phyloP scores from a whole-genome alignment of 2,113 vertebrate genomes.

The Terrapene triunguis region DNA sequence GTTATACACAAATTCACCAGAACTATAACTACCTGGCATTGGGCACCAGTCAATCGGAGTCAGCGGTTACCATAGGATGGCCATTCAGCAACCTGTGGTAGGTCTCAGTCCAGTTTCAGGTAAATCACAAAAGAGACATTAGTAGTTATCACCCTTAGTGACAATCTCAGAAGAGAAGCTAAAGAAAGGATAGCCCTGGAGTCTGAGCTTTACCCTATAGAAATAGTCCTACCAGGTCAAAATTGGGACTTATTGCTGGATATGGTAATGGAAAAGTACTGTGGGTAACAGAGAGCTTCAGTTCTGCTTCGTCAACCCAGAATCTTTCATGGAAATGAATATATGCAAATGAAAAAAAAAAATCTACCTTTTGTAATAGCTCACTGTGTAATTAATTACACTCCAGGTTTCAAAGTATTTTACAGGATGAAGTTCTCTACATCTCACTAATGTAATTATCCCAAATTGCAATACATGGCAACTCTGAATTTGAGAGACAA shows the following conservation, averaged over 20 bases:
- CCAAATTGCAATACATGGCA: conserved; percentile 19
- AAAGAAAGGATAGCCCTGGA: background rate
- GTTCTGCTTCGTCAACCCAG: conserved; percentile 47
- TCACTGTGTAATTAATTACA: conserved; percentile 62
- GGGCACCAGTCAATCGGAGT: background rate
- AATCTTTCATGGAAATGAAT: conserved; percentile 66
- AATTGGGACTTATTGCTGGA: conserved; percentile 1
- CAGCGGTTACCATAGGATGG: conserved; percentile 4
- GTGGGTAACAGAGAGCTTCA: background rate
- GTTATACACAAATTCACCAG: background rate
- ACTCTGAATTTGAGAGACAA: conserved; percentile 11
- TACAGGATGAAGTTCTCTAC: conserved; percentile 35
- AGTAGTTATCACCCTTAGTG: background rate
- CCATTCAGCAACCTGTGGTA: fast-evolving
- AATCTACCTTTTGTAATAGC: conserved; percentile 56
- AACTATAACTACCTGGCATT: background rate
- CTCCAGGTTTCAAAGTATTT: conserved; percentile 60
- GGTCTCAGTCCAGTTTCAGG: conserved; percentile 18
- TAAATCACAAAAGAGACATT: background rate
- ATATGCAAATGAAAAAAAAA: conserved; percentile 27
- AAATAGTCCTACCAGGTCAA: background rate
- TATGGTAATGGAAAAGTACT: background rate
- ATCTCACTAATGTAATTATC: conserved; percentile 27
- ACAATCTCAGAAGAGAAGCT: background rate
- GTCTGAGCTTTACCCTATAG: background rate